Evolutionary conservation across 2,113 vertebrate species (phyloP).

Genomic region (Origma solitaria): DNA sequence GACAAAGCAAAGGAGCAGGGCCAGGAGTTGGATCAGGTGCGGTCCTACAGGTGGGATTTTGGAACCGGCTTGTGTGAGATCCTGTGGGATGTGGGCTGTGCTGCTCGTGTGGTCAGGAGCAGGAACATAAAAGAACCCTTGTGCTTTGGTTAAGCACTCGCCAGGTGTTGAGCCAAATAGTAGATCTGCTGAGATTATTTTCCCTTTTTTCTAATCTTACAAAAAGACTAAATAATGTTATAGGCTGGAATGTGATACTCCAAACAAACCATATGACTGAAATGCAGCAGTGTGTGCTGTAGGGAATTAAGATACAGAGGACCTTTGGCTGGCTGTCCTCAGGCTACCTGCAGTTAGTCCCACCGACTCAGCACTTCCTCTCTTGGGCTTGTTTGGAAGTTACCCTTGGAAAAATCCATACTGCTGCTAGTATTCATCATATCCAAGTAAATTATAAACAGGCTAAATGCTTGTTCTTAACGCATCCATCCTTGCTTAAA

Average conservation of each 20-base stretch:
- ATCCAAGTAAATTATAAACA: background rate
- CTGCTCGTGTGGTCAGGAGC: accelerated
- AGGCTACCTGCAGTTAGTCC: background rate
- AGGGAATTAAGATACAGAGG: background rate
- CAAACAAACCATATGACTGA: background rate
- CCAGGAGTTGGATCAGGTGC: accelerated
- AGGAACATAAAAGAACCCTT: background rate
- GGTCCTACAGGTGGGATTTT: accelerated
- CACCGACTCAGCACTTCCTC: accelerated
- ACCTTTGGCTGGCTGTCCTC: background rate
- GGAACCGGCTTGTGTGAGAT: accelerated
- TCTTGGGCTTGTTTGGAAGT: background rate
- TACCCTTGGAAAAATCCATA: background rate
- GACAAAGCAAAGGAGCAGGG: accelerated
- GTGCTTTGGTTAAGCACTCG: background rate
- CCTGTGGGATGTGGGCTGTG: too few species aligned
- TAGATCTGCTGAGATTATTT: background rate
- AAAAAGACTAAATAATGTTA: background rate
- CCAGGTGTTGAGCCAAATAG: background rate
- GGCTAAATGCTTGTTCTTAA: background rate
- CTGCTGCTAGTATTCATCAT: background rate
- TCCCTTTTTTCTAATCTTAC: background rate
- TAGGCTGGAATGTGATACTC: background rate
- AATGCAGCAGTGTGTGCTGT: background rate
- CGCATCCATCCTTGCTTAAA: background rate